Conservation (phyloP, 2,113 vertebrate species). For the Megaceryle torquata region DNA sequence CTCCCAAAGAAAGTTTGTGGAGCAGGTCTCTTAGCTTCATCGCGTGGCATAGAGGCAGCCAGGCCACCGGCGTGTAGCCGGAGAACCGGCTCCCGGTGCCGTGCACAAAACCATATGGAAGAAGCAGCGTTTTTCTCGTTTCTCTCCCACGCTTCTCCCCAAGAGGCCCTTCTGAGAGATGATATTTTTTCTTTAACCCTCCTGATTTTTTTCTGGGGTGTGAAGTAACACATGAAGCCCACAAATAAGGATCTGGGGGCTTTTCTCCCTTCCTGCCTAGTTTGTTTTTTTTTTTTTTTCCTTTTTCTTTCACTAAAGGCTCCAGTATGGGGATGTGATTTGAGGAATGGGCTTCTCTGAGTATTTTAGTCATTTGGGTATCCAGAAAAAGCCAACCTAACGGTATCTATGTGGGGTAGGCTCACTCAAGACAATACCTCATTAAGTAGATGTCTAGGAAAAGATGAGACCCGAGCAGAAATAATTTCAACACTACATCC, state of each 20-base stretch:
- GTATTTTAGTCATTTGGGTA: background rate
- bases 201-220: background rate
- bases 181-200: background rate
- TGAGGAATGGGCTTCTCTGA: background rate
- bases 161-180: background rate
- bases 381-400: background rate
- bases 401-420: background rate
- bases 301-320: background rate
- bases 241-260: background rate
- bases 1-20: background rate
- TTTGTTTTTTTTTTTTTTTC: background rate
- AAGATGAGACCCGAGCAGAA: background rate
- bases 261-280: too few species aligned
- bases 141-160: slow-evolving; percentile 15
- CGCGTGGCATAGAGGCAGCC: background rate
- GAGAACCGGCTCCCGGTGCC: background rate
- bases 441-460: background rate
- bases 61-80: background rate
- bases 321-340: background rate
- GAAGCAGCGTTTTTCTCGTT: background rate
- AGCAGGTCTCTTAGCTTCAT: background rate
- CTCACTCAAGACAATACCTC: background rate
- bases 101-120: background rate
- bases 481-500: background rate
- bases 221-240: background rate